These are phyloP conservation scores for Sarcophaga carnaria DNA, from an alignment of 2,888 invertebrate species.

Conservation along the genomic window DNA sequence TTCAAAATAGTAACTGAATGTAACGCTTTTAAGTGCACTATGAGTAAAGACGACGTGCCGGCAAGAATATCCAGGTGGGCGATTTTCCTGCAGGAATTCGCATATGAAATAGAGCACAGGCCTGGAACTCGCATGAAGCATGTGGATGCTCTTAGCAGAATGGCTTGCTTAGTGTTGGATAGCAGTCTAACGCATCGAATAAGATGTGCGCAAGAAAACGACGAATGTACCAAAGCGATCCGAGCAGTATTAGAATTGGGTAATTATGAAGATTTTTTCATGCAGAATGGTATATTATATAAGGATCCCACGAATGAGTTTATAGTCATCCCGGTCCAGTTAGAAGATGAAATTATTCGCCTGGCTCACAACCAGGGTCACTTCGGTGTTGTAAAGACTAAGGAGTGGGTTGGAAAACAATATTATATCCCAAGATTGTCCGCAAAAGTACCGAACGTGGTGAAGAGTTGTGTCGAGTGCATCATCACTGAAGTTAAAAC, in stretches of 20 bases:
- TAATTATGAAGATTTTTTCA: constrained; percentile 43
- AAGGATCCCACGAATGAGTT: no score
- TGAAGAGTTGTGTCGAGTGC: constrained; percentile 29
- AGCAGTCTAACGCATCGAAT: constrained; percentile 42
- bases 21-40: no score
- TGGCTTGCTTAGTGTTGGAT: constrained; percentile 37
- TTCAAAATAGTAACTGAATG: no score
- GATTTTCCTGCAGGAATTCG: no score
- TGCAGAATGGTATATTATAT: constrained; percentile 35
- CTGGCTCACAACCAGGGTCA: constrained; percentile 31
- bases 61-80: constrained; percentile 23
- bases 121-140: constrained; percentile 57
- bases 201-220: background rate
- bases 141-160: constrained; percentile 55
- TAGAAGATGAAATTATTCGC: constrained; percentile 8
- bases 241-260: constrained; percentile 27
- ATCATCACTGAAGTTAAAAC: constrained; percentile 37
- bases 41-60: no score
- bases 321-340: background rate
- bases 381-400: background rate
- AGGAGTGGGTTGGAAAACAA: background rate
- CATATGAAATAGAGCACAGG: constrained; percentile 69
- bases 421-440: constrained; percentile 9
- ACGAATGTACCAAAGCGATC: constrained; percentile 26
- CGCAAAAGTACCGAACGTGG: constrained; percentile 2